Evolutionary conservation across 1,140 invertebrate genomes (phyloP).

Genomic region (Hycleus phaleratus): DNA sequence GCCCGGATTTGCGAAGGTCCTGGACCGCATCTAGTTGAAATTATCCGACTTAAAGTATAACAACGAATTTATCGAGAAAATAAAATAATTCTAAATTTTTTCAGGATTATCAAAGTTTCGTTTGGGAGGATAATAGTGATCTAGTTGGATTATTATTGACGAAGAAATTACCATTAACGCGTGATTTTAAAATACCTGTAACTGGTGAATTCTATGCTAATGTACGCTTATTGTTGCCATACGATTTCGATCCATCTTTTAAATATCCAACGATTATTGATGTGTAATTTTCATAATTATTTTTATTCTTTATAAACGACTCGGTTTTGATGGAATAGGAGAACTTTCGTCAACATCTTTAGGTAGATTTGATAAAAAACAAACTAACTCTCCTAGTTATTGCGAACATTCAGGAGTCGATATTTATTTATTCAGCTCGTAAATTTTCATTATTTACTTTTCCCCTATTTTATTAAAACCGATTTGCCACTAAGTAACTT

Average conservation of each 20-base stretch:
- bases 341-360: no score
- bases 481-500: no score
- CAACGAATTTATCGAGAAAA: background rate
- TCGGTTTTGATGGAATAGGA: no score
- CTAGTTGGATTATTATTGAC: conserved; percentile 44
- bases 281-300: conserved; percentile 57
- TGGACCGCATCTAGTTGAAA: conserved; percentile 33
- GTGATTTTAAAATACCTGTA: conserved; percentile 58
- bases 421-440: no score
- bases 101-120: conserved; percentile 21
- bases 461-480: no score
- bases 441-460: no score
- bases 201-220: conserved; percentile 57
- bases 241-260: conserved; percentile 55
- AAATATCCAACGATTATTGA: conserved; percentile 79
- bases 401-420: no score
- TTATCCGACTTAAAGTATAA: conserved; percentile 25
- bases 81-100: background rate
- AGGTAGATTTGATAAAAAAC: no score
- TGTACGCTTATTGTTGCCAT: conserved; percentile 64
- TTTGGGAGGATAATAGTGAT: conserved; percentile 58
- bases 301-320: no score
- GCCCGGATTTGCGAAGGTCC: conserved; percentile 68
- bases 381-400: no score
- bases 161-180: conserved; percentile 53